Evolutionary conservation across 1,140 invertebrate genomes (phyloP).

Genomic region (Phocides pigmalion): DNA sequence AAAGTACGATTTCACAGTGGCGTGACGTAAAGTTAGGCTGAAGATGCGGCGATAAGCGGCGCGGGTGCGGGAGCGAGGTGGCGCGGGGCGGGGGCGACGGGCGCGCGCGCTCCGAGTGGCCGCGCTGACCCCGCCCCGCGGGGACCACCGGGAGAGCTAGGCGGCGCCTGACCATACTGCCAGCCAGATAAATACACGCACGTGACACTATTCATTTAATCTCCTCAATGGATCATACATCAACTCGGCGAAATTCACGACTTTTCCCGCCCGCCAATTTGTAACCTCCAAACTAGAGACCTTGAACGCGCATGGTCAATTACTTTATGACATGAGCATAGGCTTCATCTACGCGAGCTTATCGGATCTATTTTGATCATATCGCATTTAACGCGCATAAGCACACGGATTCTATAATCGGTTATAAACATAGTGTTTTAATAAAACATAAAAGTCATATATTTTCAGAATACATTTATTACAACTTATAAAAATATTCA

Average conservation of each 20-base stretch:
- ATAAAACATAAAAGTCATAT: background rate
- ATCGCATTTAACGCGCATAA: background rate
- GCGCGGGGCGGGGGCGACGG: constrained; percentile 47
- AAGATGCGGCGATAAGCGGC: constrained; percentile 75
- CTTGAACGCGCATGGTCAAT: constrained; percentile 18
- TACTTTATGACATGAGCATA: constrained; percentile 1
- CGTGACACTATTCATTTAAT: constrained; percentile 69
- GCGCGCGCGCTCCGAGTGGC: constrained; percentile 64
- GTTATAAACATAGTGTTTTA: background rate
- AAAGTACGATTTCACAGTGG: constrained; percentile 64
- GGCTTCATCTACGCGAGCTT: background rate
- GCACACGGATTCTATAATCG: background rate
- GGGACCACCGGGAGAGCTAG: constrained; percentile 77
- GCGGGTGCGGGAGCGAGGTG: constrained; percentile 46
- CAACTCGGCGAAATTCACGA: constrained; percentile 38
- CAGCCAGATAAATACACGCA: constrained; percentile 51
- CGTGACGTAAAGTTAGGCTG: constrained; percentile 71
- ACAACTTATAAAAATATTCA: constrained; percentile 7
- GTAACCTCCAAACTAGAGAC: constrained; percentile 14
- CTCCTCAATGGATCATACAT: constrained; percentile 51
- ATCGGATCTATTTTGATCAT: background rate
- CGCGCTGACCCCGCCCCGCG: constrained; percentile 76
- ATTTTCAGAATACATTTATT: background rate
- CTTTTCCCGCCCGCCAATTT: constrained; percentile 5
- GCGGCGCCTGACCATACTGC: constrained; percentile 56